phyloP scores from a whole-genome alignment of 2,888 invertebrate species.

The Microctonus aethiopoides region DNA sequence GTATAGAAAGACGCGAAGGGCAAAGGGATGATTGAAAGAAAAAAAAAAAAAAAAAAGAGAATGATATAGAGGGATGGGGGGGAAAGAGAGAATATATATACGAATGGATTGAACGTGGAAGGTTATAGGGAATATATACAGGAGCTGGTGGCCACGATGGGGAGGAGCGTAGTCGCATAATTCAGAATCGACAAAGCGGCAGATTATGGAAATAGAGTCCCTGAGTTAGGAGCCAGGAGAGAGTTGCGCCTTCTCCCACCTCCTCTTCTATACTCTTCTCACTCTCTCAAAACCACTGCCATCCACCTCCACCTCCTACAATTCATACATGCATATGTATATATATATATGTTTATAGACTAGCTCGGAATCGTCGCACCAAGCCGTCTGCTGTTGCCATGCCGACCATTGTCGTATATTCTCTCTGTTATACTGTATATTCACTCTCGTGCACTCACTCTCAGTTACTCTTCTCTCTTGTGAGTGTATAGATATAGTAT shows the following conservation, averaged over 20 bases:
- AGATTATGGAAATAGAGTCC: conserved; percentile 67
- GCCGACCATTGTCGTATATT: conserved; percentile 60
- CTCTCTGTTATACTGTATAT: conserved; percentile 37
- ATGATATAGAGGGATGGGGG: conserved; percentile 28
- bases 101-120: conserved; percentile 32
- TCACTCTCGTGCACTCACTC: not conserved
- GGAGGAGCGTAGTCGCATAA: conserved; percentile 61
- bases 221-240: conserved; percentile 57
- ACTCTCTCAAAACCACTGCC: conserved; percentile 22
- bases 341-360: conserved; percentile 23
- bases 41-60: too few relatives aligned
- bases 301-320: conserved; percentile 29
- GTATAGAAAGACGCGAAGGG: conserved; percentile 12
- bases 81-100: conserved; percentile 37
- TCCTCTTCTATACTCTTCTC: conserved; percentile 36
- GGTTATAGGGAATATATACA: conserved; percentile 30
- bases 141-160: conserved; percentile 33
- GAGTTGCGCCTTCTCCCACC: conserved; percentile 44
- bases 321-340: conserved; percentile 33
- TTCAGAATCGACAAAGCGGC: conserved; percentile 67
- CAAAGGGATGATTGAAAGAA: not conserved
- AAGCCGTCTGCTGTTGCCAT: conserved; percentile 60
- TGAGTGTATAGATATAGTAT: not conserved
- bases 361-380: conserved; percentile 32
- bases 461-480: conserved; percentile 1